phyloP scores from a whole-genome alignment of 23 tunicate genomes.

The Trididemnum miniatum region DNA sequence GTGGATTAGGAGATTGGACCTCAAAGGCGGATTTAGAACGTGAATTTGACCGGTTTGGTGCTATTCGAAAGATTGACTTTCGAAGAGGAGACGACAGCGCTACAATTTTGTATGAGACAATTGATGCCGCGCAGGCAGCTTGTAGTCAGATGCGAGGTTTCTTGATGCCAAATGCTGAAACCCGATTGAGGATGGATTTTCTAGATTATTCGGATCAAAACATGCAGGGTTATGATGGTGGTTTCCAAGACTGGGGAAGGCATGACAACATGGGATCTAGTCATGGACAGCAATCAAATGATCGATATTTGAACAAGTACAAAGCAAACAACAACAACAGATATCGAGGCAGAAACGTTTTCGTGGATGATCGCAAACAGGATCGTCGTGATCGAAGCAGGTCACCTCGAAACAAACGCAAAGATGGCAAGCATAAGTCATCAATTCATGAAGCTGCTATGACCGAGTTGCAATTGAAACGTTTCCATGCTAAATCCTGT shows the following conservation, averaged over 20 bases:
- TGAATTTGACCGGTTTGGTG: conserved; percentile 95
- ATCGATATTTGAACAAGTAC: conserved; percentile 40
- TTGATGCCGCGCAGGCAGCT: conserved; percentile 94
- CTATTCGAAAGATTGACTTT: conserved; percentile 86
- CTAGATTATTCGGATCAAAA: conserved; percentile 71
- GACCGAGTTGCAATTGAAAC: conserved; percentile 71
- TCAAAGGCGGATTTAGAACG: conserved; percentile 64
- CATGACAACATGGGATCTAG: conserved; percentile 26
- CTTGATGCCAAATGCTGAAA: conserved; percentile 83
- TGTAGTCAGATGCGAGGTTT: conserved; percentile 94
- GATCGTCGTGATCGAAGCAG: conserved; percentile 28
- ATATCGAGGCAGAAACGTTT: conserved; percentile 48
- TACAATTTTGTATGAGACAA: conserved; percentile 80
- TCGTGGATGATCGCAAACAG: conserved; percentile 29
- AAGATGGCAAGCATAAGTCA: conserved; percentile 19
- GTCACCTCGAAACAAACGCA: conserved; percentile 19
- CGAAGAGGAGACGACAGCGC: conserved; percentile 65
- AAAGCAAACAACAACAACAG: conserved; percentile 32
- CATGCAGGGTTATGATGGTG: conserved; percentile 69
- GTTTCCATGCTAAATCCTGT: conserved; percentile 59
- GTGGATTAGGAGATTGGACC: conserved; percentile 96
- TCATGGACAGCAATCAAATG: conserved; percentile 2
- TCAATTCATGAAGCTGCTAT: conserved; percentile 44
- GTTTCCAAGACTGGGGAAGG: conserved; percentile 31
- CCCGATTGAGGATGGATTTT: conserved; percentile 84